Conservation (phyloP, 2,797 vertebrate species). For the Pachyuromys duprasi region DNA sequence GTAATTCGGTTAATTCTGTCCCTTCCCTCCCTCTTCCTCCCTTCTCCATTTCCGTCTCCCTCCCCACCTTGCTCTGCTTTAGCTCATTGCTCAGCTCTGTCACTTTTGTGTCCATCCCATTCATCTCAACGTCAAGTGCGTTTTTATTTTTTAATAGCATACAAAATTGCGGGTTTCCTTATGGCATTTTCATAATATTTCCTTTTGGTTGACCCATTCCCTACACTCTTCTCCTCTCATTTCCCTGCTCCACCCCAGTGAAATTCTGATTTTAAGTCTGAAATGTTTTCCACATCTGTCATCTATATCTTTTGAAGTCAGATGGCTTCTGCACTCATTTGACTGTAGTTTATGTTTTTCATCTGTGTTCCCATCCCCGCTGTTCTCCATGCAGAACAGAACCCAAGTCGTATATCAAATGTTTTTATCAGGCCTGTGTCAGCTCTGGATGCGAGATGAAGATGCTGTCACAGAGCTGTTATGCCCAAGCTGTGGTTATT, state of each 20-base stretch:
- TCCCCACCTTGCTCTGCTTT: not conserved
- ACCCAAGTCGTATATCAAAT: conserved; percentile 4
- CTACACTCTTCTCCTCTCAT: not conserved
- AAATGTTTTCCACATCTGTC: conserved; percentile 35
- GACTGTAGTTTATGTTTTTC: conserved; percentile 45
- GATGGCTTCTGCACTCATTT: conserved; percentile 55
- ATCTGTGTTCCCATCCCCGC: conserved; percentile 11
- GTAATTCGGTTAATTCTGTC: not conserved
- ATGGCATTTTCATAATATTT: not conserved
- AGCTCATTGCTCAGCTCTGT: not conserved
- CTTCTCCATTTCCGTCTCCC: too few relatives aligned
- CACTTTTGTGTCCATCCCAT: not conserved
- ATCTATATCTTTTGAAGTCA: conserved; percentile 60
- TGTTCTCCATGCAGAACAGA: conserved; percentile 17
- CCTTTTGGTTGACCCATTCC: not conserved
- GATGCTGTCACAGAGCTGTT: not conserved
- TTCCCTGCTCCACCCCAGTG: not conserved
- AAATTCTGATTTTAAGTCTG: conserved; percentile 35
- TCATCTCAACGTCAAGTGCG: not conserved
- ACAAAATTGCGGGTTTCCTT: not conserved
- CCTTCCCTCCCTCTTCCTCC: not conserved
- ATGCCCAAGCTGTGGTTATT: not conserved
- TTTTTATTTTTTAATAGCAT: not conserved
- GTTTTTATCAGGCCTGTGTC: not conserved
- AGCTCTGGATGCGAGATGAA: not conserved